Base-by-base conservation (phyloP, 2,888 invertebrate genomes). In the Cheilosia pagana region DNA sequence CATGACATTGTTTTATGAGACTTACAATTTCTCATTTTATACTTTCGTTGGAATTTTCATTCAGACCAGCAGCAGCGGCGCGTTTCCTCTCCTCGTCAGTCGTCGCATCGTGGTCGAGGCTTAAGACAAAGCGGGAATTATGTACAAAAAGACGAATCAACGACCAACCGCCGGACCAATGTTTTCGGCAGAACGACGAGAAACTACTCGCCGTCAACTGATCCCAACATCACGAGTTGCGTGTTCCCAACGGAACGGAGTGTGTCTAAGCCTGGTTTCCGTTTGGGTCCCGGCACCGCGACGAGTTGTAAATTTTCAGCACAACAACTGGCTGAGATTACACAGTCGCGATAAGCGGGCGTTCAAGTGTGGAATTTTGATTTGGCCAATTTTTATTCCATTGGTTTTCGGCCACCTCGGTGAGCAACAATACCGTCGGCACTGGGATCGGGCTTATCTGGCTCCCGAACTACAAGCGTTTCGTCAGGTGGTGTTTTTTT, bases 351-450 rank as follows among this genome's bases (percentile, higher is more conserved):
- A 87, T 87, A 87, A 87, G 86, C 67, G 62, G 50, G 68, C 68
- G 79, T 82, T 87, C 87, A 86, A 82, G 87, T 87, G 87, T 86
- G 87, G 87, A 87, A 87, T 87, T 87, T 87, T 87, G 81, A 87
- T 87, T 87, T 87, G 81, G 86, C 81, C 87, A 87, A 87, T 87
- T 87, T 86, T 86, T 86, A 82, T 87, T 86, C 86, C 86, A 81
- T 86, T 86, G 86, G 86, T 86, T 87, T 85, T 86, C 41, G 86
- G 86, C 85, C 85, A 79, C 85, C 83, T 79, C 85, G 83, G 71
- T 81, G 85, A 71, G 65, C 60, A 67, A 7, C 48, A 79, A 50
- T 19, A 70, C 8, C 39, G 55, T n/a, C 43, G 41, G 19, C 35
- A 55, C 48, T 53, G 41, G 48, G 50, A 41, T 25, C 48, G 41